Evolutionary conservation across 2,113 vertebrate species (phyloP), one percentile per base, ranked within the genome.

Genomic region (Coturnix japonica): DNA sequence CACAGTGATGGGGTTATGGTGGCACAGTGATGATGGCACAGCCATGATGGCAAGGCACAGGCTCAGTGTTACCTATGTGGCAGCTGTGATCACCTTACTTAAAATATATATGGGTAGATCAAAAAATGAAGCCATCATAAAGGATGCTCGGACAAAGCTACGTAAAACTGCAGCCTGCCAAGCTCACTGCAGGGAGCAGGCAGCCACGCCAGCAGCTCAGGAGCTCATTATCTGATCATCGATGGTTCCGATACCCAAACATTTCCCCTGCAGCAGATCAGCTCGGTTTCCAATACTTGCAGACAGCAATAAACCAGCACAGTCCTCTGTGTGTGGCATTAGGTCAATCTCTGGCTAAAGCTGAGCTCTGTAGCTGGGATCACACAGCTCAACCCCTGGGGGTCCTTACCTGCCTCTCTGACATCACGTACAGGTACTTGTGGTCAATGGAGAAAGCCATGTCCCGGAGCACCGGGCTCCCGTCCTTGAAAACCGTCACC

Each of bases 371-470:
- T 28, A 53, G 51, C 20, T 15, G 51, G 51, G 51, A 8, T 53
- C 51, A 53, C 51, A 30, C 51, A 53, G 51, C 51, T 53, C 51
- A 56, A 30, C 54, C 30, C 30, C 30, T 2, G 18, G 30, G 53
- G 28, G 17, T 19, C 69, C 98, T 96, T 96, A 99, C 99, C 98
- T 99, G 99, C 92, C 98, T 98, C 95, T 99, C 99, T 0, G 99
- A 98, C 99, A 99, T 99, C 86, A 99, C 90, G 17, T 99, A 99
- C 81, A 99, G 98, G 94, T 98, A 99, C 97, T 97, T 98, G 84
- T 98, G 97, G 90, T 99, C 98, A 0, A 96, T 95, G 37, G 99
- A 99, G 97, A 99, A 99, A 84, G 98, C 99, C 98, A 99, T 99
- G 91, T 99, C 99, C 72, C 98, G 96, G 75, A 99, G 98, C 85